phyloP scores from a whole-genome alignment of 2,888 invertebrate species.

The Homarus gammarus region DNA sequence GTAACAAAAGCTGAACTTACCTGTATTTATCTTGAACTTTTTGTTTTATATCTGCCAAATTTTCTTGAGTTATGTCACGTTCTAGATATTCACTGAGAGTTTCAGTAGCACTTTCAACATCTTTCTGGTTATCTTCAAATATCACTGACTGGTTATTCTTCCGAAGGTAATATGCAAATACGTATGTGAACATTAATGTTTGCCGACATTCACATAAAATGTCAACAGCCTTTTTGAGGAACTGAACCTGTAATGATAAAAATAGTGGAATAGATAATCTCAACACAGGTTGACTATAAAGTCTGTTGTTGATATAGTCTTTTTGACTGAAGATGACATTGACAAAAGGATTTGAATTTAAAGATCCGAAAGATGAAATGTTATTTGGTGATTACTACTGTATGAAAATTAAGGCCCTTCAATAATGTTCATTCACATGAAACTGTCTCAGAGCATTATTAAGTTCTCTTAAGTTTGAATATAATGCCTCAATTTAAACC shows the following conservation, averaged over 20 bases:
- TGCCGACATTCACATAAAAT: conserved; percentile 97
- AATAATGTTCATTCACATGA: no score
- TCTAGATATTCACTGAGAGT: conserved; percentile 98
- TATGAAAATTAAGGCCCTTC: no score
- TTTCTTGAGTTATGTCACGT: conserved; percentile 97
- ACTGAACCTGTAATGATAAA: conserved; percentile 87
- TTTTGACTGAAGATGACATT: no score
- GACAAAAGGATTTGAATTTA: no score
- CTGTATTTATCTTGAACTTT: conserved; percentile 99
- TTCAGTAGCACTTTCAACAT: conserved; percentile 98
- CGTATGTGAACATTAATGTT: conserved; percentile 99
- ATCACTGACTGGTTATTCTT: conserved; percentile 99
- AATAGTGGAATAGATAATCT: no score
- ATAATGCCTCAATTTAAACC: no score
- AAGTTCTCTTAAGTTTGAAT: no score
- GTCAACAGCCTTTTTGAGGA: conserved; percentile 97
- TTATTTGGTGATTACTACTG: no score
- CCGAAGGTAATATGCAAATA: conserved; percentile 98
- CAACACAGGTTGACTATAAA: no score
- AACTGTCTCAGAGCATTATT: no score
- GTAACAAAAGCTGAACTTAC: conserved; percentile 82
- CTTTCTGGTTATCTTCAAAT: conserved; percentile 99
- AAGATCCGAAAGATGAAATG: no score
- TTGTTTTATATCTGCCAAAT: conserved; percentile 97
- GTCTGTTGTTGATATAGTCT: no score